Evolutionary conservation across 2,113 vertebrate species (phyloP).

Genomic region (Phaethon lepturus): DNA sequence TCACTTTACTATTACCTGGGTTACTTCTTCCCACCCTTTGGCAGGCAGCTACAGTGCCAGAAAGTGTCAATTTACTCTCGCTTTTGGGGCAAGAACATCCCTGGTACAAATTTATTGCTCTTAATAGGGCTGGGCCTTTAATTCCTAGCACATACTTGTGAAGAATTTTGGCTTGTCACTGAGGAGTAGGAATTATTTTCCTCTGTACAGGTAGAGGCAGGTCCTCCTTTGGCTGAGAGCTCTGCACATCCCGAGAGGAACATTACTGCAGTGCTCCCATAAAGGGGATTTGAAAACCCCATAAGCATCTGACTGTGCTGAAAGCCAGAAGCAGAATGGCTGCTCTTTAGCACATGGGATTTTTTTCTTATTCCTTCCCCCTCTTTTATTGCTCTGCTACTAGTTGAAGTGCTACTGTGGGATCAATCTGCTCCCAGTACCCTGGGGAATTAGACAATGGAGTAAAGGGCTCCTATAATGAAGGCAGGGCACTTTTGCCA

Average conservation of each 20-base stretch:
- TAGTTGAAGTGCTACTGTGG: slow-evolving; percentile 36
- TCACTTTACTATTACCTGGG: slow-evolving; percentile 30
- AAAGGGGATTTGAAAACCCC: background rate
- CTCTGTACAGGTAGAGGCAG: slow-evolving; percentile 62
- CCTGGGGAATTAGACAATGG: background rate
- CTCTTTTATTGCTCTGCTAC: slow-evolving; percentile 33
- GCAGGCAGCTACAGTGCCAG: background rate
- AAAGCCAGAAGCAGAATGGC: slow-evolving; percentile 34
- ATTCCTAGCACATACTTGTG: slow-evolving; percentile 54
- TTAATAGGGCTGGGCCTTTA: slow-evolving; percentile 67
- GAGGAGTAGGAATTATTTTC: slow-evolving; percentile 58
- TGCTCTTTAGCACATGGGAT: background rate
- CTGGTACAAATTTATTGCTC: slow-evolving; percentile 63
- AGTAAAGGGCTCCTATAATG: background rate
- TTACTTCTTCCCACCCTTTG: slow-evolving; percentile 35
- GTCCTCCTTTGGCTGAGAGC: slow-evolving; percentile 50
- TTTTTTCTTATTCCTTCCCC: background rate
- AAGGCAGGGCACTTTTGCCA: slow-evolving; percentile 4
- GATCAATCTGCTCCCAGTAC: background rate
- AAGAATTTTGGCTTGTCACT: slow-evolving; percentile 70
- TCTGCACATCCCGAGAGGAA: background rate
- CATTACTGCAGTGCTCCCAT: background rate
- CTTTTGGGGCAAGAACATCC: slow-evolving; percentile 40
- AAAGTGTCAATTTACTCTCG: slow-evolving; percentile 50
- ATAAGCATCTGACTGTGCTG: slow-evolving; percentile 21